Base-by-base conservation (phyloP, 2,113 vertebrate species). In the Misgurnus anguillicaudatus region DNA sequence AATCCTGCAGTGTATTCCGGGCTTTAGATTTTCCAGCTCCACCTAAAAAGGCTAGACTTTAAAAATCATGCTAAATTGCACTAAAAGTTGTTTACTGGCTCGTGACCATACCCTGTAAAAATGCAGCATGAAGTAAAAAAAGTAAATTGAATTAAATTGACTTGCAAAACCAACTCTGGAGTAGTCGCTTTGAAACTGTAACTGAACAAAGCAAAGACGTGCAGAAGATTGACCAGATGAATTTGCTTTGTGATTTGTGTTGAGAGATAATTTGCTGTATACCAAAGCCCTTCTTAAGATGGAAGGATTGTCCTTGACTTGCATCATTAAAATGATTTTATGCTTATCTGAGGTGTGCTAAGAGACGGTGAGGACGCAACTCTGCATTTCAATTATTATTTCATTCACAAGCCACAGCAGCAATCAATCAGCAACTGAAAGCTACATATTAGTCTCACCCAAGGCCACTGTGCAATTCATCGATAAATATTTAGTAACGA, bases 251-350 rank as follows among this genome's bases (percentile, higher is more conserved):
- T 31, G 24, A 31, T 31, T 31, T 31, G 24, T 31, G 24, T 31
- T 31, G 24, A 31, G 24, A 31, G 24, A 31, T 31, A 3, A 31
- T 31, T 31, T 31, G 24, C 24, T 31, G 24, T 31, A 1, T 31
- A 31, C 24, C 24, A 31, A 31, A 24, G 48, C 16, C 48, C 48
- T 39, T 17, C 13, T 51, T 16, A 16, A 16, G 17, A 57, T 5
- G 17, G 53, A 53, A 53, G 67, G 9, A 24, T 36, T 5, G 31
- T 70, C 68, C 68, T 70, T 70, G 68, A 70, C 31, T 39, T 31
- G 67, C 67, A 70, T 70, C 16, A 70, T 70, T 38, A 70, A 70
- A 36, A 70, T 10, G 8, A 31, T 76, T 48, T 76, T 51, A 64
- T 36, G 10, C 9, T 48, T 0, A 0, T 31, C 4, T 8, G 6